These are phyloP conservation scores for cattle (Bos taurus) DNA, from an alignment of 2,113 vertebrate genomes.

Conservation along the genomic window ARS-UCD2.0 NC_037330.1:73702501-73703000, in stretches of 20 bases:
- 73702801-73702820: background rate
- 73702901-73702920: background rate
- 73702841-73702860: background rate
- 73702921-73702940: background rate
- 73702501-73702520: background rate
- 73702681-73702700: background rate
- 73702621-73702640: background rate
- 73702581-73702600: background rate
- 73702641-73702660: background rate
- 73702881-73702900: background rate
- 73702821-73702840: background rate
- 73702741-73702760: background rate
- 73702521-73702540: background rate
- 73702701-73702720: background rate
- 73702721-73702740: background rate
- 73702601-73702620: background rate
- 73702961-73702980: background rate
- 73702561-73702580: background rate
- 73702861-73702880: background rate
- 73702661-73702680: background rate
- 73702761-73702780: background rate
- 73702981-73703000: background rate
- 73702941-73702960: background rate
- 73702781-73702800: background rate
- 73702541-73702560: background rate